A percentile compares a stretch with the other conserved stretches of the same genome.
Evolutionary conservation across 2,888 invertebrate genomes (phyloP).

Genomic region (Netelia inedita): DNA sequence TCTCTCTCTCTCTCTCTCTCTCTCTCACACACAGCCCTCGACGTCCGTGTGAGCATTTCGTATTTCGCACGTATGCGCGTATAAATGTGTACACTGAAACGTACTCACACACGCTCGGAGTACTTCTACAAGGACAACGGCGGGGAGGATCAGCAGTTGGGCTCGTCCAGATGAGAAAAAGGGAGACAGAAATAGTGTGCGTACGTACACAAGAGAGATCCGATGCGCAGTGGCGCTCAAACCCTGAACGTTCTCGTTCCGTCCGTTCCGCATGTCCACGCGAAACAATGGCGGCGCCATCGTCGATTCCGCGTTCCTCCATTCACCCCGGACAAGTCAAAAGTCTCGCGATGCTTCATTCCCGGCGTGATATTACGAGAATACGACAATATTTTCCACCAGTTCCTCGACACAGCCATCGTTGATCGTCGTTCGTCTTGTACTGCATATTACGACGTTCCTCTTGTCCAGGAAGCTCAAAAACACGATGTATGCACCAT

Average conservation of each 20-base stretch:
- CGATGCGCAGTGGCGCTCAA: slow-evolving; percentile 40
- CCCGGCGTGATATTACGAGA: background rate
- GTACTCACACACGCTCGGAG: slow-evolving; percentile 55
- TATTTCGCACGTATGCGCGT: slow-evolving; percentile 17
- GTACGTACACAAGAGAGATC: background rate
- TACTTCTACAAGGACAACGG: slow-evolving; percentile 14
- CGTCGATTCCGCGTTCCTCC: background rate
- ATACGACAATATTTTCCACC: background rate
- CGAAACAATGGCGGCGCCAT: slow-evolving; percentile 26
- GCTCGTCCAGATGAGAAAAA: background rate
- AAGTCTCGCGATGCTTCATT: background rate
- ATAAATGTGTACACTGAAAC: slow-evolving; percentile 35
- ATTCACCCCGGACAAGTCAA: slow-evolving; percentile 39
- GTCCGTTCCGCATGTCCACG: background rate
- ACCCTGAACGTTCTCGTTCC: background rate
- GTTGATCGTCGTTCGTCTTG: background rate
- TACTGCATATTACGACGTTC: background rate
- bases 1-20: background rate
- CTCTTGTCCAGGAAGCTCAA: background rate
- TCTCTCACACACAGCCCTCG: background rate
- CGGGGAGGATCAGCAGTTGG: background rate
- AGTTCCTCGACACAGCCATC: background rate
- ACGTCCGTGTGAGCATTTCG: slow-evolving; percentile 16
- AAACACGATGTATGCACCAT: background rate
- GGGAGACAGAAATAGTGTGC: background rate